A percentile compares a stretch with the other conserved stretches of the same genome.
Evolutionary conservation across 92 coral and sea anemone genomes (phyloP).

Genomic region (Zoanthus solanderi): DNA sequence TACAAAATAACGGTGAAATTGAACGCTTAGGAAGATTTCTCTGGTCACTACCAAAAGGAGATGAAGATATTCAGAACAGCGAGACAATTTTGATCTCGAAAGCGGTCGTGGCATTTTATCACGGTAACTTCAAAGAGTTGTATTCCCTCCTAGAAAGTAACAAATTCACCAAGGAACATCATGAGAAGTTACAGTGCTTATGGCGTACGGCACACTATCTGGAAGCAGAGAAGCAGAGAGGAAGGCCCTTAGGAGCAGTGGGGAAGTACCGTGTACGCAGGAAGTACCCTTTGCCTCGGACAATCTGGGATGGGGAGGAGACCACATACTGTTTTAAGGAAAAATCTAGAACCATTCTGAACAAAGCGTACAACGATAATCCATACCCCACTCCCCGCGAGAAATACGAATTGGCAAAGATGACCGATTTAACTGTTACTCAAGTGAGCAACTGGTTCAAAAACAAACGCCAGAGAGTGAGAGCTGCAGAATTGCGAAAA

Average conservation of each 20-base stretch:
- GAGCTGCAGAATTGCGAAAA: conserved; percentile 90
- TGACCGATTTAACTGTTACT: conserved; percentile 91
- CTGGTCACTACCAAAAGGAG: conserved; percentile 91
- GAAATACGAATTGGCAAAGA: conserved; percentile 85
- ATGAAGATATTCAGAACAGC: conserved; percentile 76
- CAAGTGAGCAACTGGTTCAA: conserved; percentile 96
- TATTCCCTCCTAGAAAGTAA: conserved; percentile 84
- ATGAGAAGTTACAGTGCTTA: conserved; percentile 87
- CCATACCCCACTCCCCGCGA: conserved; percentile 93
- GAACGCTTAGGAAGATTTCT: conserved; percentile 92
- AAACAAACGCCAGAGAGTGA: conserved; percentile 87
- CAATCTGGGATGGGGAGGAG: conserved; percentile 96
- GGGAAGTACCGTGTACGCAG: conserved; percentile 95
- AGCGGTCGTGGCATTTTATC: conserved; percentile 93
- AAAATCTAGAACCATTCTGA: conserved; percentile 82
- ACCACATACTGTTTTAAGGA: conserved; percentile 98
- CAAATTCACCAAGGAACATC: conserved; percentile 77
- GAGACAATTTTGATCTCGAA: conserved; percentile 90
- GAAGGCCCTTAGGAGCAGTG: conserved; percentile 92
- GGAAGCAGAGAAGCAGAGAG: conserved; percentile 92
- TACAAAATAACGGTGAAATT: conserved; percentile 88
- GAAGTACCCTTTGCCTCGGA: conserved; percentile 91
- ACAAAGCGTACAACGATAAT: conserved; percentile 88
- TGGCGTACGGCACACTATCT: conserved; percentile 96
- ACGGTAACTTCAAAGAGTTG: conserved; percentile 82